Evolutionary conservation across 2,888 invertebrate species (phyloP).

Genomic region (Caenorhabditis zanzibari): DNA sequence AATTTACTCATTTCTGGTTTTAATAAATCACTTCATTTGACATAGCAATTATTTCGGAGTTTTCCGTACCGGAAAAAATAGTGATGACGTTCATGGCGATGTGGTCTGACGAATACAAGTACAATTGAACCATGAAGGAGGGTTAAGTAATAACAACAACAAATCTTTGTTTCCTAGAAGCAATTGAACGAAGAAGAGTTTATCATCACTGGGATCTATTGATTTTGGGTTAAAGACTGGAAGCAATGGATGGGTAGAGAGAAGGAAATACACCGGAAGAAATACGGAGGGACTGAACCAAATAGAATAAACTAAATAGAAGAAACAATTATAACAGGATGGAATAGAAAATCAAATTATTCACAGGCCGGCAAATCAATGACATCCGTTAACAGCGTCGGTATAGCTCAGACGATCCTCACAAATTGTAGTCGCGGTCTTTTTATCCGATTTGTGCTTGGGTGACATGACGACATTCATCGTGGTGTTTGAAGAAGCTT

Average conservation of each 20-base stretch:
- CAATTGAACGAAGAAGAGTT: background rate
- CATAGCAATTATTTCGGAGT: background rate
- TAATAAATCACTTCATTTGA: constrained; percentile 24
- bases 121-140: constrained; percentile 28
- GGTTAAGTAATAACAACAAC: constrained; percentile 21
- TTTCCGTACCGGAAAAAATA: too few species aligned
- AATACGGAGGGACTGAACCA: background rate
- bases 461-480: constrained; percentile 51
- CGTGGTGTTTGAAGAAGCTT: constrained; percentile 40
- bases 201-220: constrained; percentile 36
- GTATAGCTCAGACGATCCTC: constrained; percentile 65
- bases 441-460: constrained; percentile 15
- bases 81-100: constrained; percentile 1
- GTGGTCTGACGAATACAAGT: constrained; percentile 24
- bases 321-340: background rate
- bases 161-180: background rate
- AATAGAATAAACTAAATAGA: constrained; percentile 11
- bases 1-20: background rate
- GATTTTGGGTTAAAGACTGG: constrained; percentile 8
- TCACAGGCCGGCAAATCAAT: constrained; percentile 13
- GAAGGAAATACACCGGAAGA: constrained; percentile 19
- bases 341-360: constrained; percentile 1
- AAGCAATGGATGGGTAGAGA: background rate
- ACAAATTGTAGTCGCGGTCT: constrained; percentile 12
- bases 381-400: constrained; percentile 54